Evolutionary conservation across 2,113 vertebrate species (phyloP).

Genomic region (Paramisgurnus dabryanus): DNA sequence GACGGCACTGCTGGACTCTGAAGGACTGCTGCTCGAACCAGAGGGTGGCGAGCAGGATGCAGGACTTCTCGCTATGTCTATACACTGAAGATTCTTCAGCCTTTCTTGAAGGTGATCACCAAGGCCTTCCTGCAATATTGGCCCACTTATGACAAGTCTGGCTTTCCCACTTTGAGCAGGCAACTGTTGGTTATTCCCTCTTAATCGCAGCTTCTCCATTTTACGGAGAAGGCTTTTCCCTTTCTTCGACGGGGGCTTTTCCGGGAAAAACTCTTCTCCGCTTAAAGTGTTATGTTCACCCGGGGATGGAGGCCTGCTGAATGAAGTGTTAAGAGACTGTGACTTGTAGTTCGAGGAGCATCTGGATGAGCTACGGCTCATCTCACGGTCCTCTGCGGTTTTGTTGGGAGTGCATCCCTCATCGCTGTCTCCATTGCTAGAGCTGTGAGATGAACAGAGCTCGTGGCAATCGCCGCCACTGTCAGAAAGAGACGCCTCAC

Average conservation of each 20-base stretch:
- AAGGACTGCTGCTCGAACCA: slow-evolving; percentile 71
- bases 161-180: slow-evolving; percentile 38
- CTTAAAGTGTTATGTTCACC: slow-evolving; percentile 57
- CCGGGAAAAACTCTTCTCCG: slow-evolving; percentile 63
- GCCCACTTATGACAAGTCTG: slow-evolving; percentile 66
- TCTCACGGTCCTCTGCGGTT: slow-evolving; percentile 65
- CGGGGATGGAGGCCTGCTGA: slow-evolving; percentile 70
- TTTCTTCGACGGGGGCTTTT: slow-evolving; percentile 75
- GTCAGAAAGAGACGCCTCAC: slow-evolving; percentile 54
- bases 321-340: slow-evolving; percentile 63
- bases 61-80: slow-evolving; percentile 69
- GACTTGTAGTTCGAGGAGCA: slow-evolving; percentile 70
- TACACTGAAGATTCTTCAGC: slow-evolving; percentile 66
- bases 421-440: slow-evolving; percentile 81
- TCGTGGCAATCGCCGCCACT: slow-evolving; percentile 68
- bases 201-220: slow-evolving; percentile 83
- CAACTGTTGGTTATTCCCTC: slow-evolving; percentile 57
- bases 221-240: slow-evolving; percentile 78
- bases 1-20: slow-evolving; percentile 76
- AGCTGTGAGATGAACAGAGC: slow-evolving; percentile 76
- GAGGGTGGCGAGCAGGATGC: slow-evolving; percentile 67
- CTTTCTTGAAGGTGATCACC: slow-evolving; percentile 63
- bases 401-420: slow-evolving; percentile 47
- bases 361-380: slow-evolving; percentile 71
- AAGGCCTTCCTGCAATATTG: slow-evolving; percentile 72